Evolutionary conservation across 2,113 vertebrate genomes (phyloP).

Genomic region (Elephas maximus): DNA sequence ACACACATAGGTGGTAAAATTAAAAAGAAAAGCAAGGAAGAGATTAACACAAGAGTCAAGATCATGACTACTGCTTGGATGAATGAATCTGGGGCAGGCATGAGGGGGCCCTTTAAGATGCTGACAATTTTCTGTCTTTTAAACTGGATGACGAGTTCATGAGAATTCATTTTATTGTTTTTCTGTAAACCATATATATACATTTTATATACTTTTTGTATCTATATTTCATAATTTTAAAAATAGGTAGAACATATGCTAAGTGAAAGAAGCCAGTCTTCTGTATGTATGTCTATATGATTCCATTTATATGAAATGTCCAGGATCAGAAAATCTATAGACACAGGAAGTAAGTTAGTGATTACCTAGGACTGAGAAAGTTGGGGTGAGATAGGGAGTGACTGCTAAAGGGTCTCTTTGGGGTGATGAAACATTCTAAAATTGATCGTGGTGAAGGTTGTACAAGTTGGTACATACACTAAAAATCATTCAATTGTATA

Average conservation of each 20-base stretch:
- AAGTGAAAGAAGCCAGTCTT: not conserved
- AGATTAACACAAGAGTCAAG: not conserved
- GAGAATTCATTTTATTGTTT: not conserved
- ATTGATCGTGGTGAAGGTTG: not conserved
- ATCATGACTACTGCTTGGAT: not conserved
- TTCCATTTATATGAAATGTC: not conserved
- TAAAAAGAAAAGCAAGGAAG: not conserved
- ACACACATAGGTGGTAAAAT: not conserved
- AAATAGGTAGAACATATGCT: not conserved
- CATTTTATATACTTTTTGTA: not conserved
- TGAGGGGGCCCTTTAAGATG: not conserved
- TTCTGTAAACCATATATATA: not conserved
- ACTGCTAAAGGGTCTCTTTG: not conserved
- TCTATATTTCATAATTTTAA: not conserved
- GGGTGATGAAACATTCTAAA: conserved; percentile 17
- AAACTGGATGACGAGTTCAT: not conserved
- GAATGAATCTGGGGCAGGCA: not conserved
- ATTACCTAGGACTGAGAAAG: not conserved
- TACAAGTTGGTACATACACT: not conserved
- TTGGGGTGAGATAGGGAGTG: not conserved
- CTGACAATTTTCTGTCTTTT: not conserved
- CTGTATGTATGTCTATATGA: not conserved
- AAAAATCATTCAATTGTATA: not conserved
- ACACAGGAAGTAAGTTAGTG: not conserved
- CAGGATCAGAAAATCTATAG: not conserved